Conservation (phyloP, 2,113 vertebrate species). For the Microcebus lehilahytsara region DNA sequence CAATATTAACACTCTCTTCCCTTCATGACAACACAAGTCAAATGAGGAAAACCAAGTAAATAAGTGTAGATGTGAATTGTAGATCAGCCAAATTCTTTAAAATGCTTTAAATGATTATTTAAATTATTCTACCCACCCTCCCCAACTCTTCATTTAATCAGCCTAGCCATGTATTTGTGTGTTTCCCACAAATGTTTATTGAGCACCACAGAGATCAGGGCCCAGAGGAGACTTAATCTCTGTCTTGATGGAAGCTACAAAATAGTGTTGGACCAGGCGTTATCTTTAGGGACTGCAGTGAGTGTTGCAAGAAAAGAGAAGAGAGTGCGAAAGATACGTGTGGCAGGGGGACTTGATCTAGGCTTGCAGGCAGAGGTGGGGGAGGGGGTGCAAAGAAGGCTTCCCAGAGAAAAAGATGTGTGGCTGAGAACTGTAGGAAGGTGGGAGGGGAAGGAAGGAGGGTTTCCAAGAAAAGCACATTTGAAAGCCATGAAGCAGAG, state of each 20-base stretch:
- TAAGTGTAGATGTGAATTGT: background rate
- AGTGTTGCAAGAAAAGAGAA: too few relatives aligned
- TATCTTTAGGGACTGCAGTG: background rate
- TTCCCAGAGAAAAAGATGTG: background rate
- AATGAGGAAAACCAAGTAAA: background rate
- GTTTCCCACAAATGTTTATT: background rate
- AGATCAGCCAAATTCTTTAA: background rate
- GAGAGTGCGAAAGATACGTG: background rate
- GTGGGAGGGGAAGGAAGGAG: too few relatives aligned
- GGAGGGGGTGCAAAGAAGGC: background rate
- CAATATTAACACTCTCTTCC: background rate
- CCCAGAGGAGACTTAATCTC: too few relatives aligned
- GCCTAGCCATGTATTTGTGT: too few relatives aligned
- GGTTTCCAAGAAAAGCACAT: background rate
- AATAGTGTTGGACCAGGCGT: too few relatives aligned
- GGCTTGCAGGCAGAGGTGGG: accelerated
- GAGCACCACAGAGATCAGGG: background rate
- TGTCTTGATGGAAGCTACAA: background rate
- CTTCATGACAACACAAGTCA: background rate
- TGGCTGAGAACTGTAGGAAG: background rate
- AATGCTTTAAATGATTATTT: background rate
- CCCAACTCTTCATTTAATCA: background rate
- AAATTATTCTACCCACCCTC: background rate
- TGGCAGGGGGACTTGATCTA: background rate
- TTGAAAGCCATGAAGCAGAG: background rate